phyloP scores from a whole-genome alignment of 2,113 vertebrate genomes.

The Todiramphus chloris region DNA sequence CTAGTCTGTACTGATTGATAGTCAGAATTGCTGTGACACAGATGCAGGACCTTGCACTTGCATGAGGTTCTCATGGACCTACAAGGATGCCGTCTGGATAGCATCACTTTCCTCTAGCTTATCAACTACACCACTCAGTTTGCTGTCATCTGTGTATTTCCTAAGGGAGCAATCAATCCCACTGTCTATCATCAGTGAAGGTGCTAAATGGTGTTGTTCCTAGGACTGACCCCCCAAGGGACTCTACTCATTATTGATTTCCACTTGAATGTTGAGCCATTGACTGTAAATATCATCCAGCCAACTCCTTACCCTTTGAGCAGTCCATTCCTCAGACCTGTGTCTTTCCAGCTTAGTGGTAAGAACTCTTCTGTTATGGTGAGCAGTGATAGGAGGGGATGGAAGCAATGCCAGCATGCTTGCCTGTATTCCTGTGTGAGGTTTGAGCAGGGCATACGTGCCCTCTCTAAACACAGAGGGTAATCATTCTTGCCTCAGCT shows the following conservation, averaged over 20 bases:
- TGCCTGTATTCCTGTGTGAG: neutral
- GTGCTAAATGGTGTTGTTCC: rapidly evolving
- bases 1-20: neutral
- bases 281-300: neutral
- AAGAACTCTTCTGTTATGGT: neutral
- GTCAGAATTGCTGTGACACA: neutral
- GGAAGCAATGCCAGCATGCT: neutral
- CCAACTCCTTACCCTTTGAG: neutral
- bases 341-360: neutral
- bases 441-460: neutral
- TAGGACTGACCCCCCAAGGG: neutral
- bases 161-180: neutral
- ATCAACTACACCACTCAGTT: neutral
- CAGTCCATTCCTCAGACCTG: rapidly evolving
- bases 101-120: neutral
- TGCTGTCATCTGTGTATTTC: neutral
- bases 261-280: neutral
- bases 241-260: neutral
- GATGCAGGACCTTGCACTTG: neutral
- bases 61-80: neutral
- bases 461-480: neutral
- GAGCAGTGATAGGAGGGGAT: neutral
- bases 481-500: neutral
- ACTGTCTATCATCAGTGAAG: neutral
- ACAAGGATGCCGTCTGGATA: neutral